Evolutionary conservation across 2,888 invertebrate genomes (phyloP), one percentile per base, ranked within the genome.

Genomic region (Dasypolia templi): DNA sequence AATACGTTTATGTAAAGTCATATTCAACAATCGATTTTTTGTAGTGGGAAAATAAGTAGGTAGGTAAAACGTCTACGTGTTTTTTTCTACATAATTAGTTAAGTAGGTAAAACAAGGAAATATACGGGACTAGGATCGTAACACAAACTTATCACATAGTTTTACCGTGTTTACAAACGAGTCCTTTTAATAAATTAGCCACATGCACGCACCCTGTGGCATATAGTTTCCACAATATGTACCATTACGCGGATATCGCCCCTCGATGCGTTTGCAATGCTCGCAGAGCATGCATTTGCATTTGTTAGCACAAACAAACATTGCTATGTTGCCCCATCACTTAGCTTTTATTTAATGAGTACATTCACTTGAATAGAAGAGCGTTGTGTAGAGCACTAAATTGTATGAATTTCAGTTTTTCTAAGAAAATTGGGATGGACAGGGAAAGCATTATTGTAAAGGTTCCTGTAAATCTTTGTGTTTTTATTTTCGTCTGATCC

Each of bases 261-360:
- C 22, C 32, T 49, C 46, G 14, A 49, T n/a, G 35, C 35, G 5
- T 11, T 58, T 42, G 32, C 77, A 49, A 7, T 5, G 46, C 17
- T 71, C 42, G 72, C 51, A 51, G 51, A 14, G 35, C 17, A 42
- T 19, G 32, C 19, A 78, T 78, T 78, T 49, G 53, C 53, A 56
- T 72, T 26, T 42, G 32, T 26, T 62, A 2, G 32, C 32, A 35
- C 56, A 76, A 79, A 71, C 26, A 58, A 14, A 49, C 46, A 32
- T 22, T 71, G 32, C 32, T 4, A 46, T 53, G 17, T n/a, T 26
- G n/a, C n/a, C 14, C 58, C n/a, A 58, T 19, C 26, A 39, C 22
- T 53, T 39, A 26, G 29, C n/a, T 59, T 68, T 3, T 51, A 68
- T 35, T 11, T 51, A 22, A 29, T n/a, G n/a, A n/a, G n/a, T 4